These are phyloP conservation scores for Nomada fabriciana DNA, from an alignment of 2,888 invertebrate species.

Conservation along the genomic window DNA sequence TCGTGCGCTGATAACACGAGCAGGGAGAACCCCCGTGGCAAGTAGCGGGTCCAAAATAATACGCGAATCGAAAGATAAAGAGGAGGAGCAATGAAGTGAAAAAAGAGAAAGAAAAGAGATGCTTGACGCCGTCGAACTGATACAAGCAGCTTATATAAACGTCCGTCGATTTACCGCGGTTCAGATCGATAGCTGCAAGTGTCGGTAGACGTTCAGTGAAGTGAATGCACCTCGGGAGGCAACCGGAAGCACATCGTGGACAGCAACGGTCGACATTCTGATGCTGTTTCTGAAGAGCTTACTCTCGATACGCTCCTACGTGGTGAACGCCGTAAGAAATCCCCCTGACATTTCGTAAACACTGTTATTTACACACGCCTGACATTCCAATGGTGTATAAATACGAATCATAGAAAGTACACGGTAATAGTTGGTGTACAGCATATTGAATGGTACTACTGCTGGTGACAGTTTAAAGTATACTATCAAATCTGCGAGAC, in stretches of 20 bases:
- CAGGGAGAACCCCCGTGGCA: neutral
- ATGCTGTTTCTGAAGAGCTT: conserved; percentile 61
- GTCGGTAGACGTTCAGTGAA: conserved; percentile 29
- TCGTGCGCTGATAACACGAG: neutral
- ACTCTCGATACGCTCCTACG: conserved; percentile 56
- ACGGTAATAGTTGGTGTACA: neutral
- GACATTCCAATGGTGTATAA: neutral
- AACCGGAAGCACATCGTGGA: conserved; percentile 31
- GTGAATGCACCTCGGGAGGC: conserved; percentile 26
- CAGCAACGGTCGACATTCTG: conserved; percentile 23
- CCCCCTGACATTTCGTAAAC: neutral
- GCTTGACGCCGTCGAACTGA: conserved; percentile 56
- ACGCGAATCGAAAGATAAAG: conserved; percentile 3
- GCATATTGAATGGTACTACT: neutral
- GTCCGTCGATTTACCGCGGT: conserved; percentile 24
- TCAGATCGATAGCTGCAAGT: conserved; percentile 40
- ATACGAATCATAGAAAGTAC: neutral
- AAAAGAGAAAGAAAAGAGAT: conserved; percentile 3
- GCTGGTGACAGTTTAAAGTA: neutral
- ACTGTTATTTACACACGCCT: conserved; percentile 6
- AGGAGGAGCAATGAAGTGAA: no score
- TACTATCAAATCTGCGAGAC: neutral
- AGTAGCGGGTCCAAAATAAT: neutral
- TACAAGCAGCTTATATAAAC: conserved; percentile 68
- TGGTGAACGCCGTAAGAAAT: conserved; percentile 58